Evolutionary conservation across 2,113 vertebrate species (phyloP).

Genomic region (Caranx ignobilis): DNA sequence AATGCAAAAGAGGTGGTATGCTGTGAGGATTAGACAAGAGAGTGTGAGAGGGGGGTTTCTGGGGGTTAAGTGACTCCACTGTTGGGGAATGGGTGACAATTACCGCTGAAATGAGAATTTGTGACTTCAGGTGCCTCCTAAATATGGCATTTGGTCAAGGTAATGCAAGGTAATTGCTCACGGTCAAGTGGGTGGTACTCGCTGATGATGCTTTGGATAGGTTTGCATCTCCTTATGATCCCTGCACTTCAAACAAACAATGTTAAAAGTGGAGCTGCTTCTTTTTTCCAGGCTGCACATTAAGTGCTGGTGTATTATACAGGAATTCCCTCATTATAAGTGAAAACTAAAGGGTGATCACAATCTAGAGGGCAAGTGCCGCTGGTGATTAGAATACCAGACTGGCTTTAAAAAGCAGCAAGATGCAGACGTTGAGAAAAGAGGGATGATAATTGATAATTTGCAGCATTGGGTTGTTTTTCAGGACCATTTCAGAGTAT

Average conservation of each 20-base stretch:
- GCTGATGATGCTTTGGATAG: conserved; percentile 21
- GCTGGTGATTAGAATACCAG: not conserved
- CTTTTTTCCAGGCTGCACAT: not conserved
- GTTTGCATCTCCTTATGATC: conserved; percentile 25
- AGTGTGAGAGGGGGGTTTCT: conserved; percentile 52
- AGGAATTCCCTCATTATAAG: not conserved
- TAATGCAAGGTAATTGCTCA: conserved; percentile 58
- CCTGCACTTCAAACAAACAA: not conserved
- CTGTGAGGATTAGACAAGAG: conserved; percentile 53
- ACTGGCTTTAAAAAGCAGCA: not conserved
- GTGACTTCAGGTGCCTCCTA: conserved; percentile 55
- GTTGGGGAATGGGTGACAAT: conserved; percentile 65
- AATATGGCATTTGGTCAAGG: conserved; percentile 57
- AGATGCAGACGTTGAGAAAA: not conserved
- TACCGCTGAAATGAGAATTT: conserved; percentile 73
- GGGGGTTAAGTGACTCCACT: conserved; percentile 74
- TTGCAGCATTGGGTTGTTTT: not conserved
- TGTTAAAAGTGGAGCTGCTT: not conserved
- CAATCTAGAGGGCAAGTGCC: not conserved
- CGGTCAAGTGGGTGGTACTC: conserved; percentile 55
- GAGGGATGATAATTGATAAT: conserved; percentile 4
- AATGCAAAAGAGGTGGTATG: conserved; percentile 65
- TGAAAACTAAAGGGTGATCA: not conserved
- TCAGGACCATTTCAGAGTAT: not conserved
- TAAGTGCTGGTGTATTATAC: not conserved